phyloP scores from a whole-genome alignment of 2,888 invertebrate species.

The Hemistola chrysoprasaria region DNA sequence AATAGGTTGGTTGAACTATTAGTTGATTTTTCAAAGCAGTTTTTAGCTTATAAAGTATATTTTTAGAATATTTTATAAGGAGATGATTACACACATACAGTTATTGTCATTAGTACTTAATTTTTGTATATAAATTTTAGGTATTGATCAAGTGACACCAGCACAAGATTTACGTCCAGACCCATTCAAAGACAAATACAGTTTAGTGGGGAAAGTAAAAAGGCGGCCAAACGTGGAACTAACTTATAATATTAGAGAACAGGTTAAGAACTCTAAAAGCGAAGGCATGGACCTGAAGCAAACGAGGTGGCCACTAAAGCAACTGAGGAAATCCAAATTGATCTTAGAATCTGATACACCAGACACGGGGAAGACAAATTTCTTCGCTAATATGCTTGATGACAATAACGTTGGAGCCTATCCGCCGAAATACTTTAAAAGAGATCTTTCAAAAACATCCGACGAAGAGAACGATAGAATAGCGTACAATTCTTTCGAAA shows the following conservation, averaged over 20 bases:
- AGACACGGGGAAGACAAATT: conserved; percentile 19
- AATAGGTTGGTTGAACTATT: conserved; percentile 15
- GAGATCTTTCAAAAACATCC: conserved; percentile 46
- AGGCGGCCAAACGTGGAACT: conserved; percentile 57
- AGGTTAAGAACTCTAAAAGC: conserved; percentile 53
- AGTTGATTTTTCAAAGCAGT: conserved; percentile 18
- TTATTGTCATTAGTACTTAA: no score
- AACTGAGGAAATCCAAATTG: no score
- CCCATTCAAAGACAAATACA: conserved; percentile 56
- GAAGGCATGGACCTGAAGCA: conserved; percentile 50
- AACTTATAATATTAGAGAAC: conserved; percentile 61
- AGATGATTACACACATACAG: no score
- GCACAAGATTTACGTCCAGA: conserved; percentile 32
- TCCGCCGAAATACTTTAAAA: conserved; percentile 50
- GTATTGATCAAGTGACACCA: conserved; percentile 1
- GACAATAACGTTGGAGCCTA: conserved; percentile 27
- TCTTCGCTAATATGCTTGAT: conserved; percentile 29
- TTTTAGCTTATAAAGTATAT: no score
- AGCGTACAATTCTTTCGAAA: conserved; percentile 36
- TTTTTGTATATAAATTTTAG: no score
- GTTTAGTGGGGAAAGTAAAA: conserved; percentile 51
- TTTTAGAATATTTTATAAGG: no score
- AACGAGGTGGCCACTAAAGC: conserved; percentile 56
- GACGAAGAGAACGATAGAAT: conserved; percentile 34
- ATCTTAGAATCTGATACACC: no score